A percentile compares a stretch with the other conserved stretches of the same genome.
Evolutionary conservation across 2,113 vertebrate species (phyloP).

Genomic region (Zosterops borbonicus): DNA sequence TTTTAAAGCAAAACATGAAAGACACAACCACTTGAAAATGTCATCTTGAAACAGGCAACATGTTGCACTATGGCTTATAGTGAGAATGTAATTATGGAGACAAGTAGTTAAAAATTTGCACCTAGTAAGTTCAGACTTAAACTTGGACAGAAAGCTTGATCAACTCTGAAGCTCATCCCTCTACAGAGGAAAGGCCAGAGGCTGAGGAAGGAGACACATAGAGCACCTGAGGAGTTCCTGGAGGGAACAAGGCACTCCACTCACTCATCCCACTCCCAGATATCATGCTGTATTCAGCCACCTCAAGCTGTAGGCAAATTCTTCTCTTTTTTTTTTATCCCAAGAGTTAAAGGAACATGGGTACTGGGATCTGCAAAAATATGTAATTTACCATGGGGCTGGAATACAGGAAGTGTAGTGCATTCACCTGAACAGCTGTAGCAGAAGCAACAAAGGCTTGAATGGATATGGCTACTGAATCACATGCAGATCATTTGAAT

Average conservation of each 20-base stretch:
- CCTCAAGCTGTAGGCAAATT: neutral
- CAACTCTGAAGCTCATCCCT: neutral
- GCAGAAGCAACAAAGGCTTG: neutral
- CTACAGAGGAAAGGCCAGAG: neutral
- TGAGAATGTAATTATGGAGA: neutral
- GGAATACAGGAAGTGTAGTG: neutral
- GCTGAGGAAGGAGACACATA: neutral
- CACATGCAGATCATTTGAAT: neutral
- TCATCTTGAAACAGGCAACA: neutral
- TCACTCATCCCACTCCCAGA: neutral
- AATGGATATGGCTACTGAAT: neutral
- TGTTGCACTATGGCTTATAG: neutral
- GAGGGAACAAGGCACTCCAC: neutral
- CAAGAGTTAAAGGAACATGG: neutral
- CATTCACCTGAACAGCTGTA: neutral
- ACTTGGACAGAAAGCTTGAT: neutral
- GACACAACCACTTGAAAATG: neutral
- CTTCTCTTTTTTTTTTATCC: neutral
- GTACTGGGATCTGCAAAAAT: neutral
- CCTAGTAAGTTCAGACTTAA: neutral
- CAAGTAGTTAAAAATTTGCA: neutral
- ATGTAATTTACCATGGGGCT: neutral
- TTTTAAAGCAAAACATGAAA: neutral
- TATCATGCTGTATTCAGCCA: rapidly evolving
- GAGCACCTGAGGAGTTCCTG: neutral